Base-by-base conservation (phyloP, 1,140 invertebrate genomes). In the Drosophila sucinea region DNA sequence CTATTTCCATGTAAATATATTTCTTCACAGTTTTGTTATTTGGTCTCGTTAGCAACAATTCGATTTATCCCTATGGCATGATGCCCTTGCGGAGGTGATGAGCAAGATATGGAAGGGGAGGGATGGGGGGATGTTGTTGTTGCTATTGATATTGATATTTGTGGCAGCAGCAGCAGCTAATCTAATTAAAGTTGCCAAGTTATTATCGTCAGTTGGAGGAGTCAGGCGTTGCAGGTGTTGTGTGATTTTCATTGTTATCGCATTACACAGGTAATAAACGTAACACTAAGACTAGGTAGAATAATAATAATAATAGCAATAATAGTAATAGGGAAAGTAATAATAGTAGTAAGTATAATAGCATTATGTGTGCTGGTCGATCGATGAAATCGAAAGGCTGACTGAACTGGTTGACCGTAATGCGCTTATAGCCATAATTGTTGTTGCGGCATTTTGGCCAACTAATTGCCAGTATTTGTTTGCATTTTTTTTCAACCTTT, bases 171-270 rank as follows among this genome's bases (percentile, higher is more conserved):
- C 55, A 41, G 51, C 40, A 70, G 70, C 56, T 83, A 72, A 83
- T 83, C 75, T 72, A 76, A 83, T 83, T 83, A 83, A 79, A 82
- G 70, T 76, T 67, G 56, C 25, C 58, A 67, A 67, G 40, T 68
- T 81, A 67, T 68, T 55, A 41, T 61, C 30, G 8, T 32, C 56
- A 69, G 44, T 29, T 55, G 40, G 63, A 27, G 5, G n/a, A 27
- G 25, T 40, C 4, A 17, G 11, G 29, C 47, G 35, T 47, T 65
- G 60, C 32, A 25, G 35, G 38, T 67, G 56, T 11, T 67, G 60
- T 32, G 41, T 57, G 60, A 55, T 67, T 68, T 65, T 66, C 73
- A 77, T 73, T 76, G 72, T 81, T 70, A 63, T 69, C 38, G n/a
- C 62, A 67, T 77, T 67, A 70, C 11, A 67, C 35, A 61, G 33